Conservation (phyloP, 2,888 invertebrate genomes). For the Amiota communis region DNA sequence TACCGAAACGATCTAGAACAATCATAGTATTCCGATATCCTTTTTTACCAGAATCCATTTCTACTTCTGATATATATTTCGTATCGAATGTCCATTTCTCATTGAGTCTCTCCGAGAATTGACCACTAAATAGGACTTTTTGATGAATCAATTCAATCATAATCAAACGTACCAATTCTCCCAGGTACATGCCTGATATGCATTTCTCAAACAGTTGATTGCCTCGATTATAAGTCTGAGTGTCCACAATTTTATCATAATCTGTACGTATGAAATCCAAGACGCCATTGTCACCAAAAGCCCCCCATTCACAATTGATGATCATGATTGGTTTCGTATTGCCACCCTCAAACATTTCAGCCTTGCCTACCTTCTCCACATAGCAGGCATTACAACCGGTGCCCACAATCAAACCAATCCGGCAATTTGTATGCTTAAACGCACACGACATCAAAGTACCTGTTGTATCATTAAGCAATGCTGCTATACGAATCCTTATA, state of each 20-base stretch:
- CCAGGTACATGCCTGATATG: slow-evolving; percentile 95
- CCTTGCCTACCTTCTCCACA: slow-evolving; percentile 83
- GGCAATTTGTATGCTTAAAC: slow-evolving; percentile 82
- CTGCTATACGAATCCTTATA: slow-evolving; percentile 85
- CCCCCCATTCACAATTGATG: slow-evolving; percentile 97
- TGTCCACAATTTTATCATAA: slow-evolving; percentile 86
- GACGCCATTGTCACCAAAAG: slow-evolving; percentile 92
- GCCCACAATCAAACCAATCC: slow-evolving; percentile 82
- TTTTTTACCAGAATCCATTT: slow-evolving; percentile 84
- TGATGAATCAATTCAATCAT: slow-evolving; percentile 85
- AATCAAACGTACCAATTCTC: slow-evolving; percentile 90
- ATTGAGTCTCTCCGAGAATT: slow-evolving; percentile 34
- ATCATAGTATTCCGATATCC: slow-evolving; percentile 81
- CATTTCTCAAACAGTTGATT: slow-evolving; percentile 90
- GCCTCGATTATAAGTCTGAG: slow-evolving; percentile 83
- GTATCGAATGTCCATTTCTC: slow-evolving; percentile 82
- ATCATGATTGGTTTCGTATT: slow-evolving; percentile 75
- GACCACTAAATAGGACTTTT: slow-evolving; percentile 72
- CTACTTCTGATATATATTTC: slow-evolving; percentile 96
- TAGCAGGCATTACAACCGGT: slow-evolving; percentile 97
- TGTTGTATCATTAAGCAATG: slow-evolving; percentile 93
- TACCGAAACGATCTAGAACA: slow-evolving; percentile 84
- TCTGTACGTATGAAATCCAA: slow-evolving; percentile 88
- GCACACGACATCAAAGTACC: slow-evolving; percentile 95
- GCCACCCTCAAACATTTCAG: slow-evolving; percentile 81